Evolutionary conservation across 2,113 vertebrate species (phyloP).

Genomic region (Chaetodon auriga): DNA sequence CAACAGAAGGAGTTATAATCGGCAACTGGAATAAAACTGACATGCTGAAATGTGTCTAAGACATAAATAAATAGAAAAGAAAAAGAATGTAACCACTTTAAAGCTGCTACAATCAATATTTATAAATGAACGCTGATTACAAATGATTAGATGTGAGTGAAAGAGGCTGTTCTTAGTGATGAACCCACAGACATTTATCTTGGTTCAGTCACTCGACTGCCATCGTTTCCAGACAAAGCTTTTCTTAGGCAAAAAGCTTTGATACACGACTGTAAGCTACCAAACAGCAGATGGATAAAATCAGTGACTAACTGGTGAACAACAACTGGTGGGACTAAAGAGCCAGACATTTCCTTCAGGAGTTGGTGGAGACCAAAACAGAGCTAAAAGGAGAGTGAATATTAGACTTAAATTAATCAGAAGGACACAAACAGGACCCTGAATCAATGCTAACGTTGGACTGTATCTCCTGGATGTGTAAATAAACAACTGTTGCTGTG

Average conservation of each 20-base stretch:
- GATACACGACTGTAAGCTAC: background rate
- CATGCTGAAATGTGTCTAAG: background rate
- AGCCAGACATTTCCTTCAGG: background rate
- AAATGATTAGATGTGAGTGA: background rate
- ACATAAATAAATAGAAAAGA: background rate
- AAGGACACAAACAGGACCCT: background rate
- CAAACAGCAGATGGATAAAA: background rate
- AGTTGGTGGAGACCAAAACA: background rate
- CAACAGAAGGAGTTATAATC: background rate
- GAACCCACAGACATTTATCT: background rate
- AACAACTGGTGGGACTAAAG: background rate
- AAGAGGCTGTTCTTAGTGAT: background rate
- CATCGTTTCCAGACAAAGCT: background rate
- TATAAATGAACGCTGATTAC: background rate
- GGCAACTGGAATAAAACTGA: background rate
- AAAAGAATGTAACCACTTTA: background rate
- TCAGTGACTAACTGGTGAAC: background rate
- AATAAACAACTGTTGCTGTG: background rate
- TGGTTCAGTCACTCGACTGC: background rate
- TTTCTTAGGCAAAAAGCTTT: background rate
- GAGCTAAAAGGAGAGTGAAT: background rate
- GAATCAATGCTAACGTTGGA: background rate
- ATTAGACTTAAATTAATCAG: background rate
- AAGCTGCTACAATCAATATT: background rate
- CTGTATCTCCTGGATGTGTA: background rate